These are phyloP conservation scores for Caradrina clavipalpis DNA, from an alignment of 2,888 invertebrate genomes.

Conservation along the genomic window DNA sequence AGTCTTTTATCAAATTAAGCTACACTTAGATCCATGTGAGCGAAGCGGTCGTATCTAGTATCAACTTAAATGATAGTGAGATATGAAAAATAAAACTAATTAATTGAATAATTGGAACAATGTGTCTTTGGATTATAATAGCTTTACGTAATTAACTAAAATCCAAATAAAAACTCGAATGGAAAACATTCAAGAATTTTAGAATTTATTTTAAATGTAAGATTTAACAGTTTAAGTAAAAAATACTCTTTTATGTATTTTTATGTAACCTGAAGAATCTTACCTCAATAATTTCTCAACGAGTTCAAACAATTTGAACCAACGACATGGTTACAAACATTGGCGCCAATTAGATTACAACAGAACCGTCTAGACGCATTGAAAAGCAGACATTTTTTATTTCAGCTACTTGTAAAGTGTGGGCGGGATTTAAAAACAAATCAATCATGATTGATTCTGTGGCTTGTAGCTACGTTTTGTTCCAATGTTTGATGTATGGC, in stretches of 20 bases:
- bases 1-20: background rate
- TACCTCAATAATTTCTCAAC: background rate
- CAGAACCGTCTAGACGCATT: slow-evolving; percentile 81
- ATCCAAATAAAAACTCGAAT: background rate
- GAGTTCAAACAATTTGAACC: background rate
- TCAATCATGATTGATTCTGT: slow-evolving; percentile 74
- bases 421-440: slow-evolving; percentile 76
- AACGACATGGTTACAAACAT: slow-evolving; percentile 37
- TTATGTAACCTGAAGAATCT: background rate
- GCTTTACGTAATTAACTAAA: no score
- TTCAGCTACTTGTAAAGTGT: slow-evolving; percentile 73
- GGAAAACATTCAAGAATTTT: background rate
- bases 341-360: slow-evolving; percentile 71
- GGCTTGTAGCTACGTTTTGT: slow-evolving; percentile 52
- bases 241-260: no score
- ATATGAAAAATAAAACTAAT: no score
- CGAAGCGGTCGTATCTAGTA: no score
- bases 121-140: no score
- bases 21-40: no score
- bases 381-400: slow-evolving; percentile 82
- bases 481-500: slow-evolving; percentile 51
- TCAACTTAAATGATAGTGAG: no score
- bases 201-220: no score
- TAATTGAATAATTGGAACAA: no score
- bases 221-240: no score